These are phyloP conservation scores for Temnothorax unifasciatus DNA, from an alignment of 2,888 invertebrate genomes.

Conservation along the genomic window DNA sequence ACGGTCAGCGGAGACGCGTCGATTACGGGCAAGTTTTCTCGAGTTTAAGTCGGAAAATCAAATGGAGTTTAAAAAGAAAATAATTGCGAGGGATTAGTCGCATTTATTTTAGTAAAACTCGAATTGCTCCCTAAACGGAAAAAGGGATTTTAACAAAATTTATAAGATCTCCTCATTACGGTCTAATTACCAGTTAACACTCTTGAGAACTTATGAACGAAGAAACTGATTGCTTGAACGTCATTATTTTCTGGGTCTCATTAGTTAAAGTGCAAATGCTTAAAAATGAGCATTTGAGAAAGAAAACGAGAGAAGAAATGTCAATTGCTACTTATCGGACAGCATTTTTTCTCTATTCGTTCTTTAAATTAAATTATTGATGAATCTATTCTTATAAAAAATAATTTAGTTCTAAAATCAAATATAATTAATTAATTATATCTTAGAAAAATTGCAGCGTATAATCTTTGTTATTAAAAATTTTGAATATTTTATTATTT, in stretches of 20 bases:
- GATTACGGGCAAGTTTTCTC: constrained; percentile 47
- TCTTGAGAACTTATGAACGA: constrained; percentile 27
- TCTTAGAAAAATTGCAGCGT: neutral
- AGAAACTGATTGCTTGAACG: constrained; percentile 14
- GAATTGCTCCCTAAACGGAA: constrained; percentile 17
- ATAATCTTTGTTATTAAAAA: neutral
- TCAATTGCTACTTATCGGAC: neutral
- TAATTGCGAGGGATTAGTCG: constrained; percentile 58
- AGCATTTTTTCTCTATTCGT: neutral
- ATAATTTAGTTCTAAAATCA: neutral
- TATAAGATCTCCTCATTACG: constrained; percentile 24
- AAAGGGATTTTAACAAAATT: constrained; percentile 36
- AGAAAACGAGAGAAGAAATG: constrained; percentile 4
- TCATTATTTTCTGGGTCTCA: constrained; percentile 32
- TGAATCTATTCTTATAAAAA: constrained; percentile 21
- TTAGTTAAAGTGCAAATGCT: neutral
- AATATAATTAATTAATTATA: constrained; percentile 16
- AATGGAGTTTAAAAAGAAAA: constrained; percentile 55
- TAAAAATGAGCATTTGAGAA: constrained; percentile 13
- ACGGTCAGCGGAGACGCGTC: constrained; percentile 45
- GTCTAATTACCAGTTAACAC: constrained; percentile 42
- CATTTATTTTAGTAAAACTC: constrained; percentile 51
- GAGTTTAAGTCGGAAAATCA: constrained; percentile 57
- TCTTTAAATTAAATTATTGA: neutral
- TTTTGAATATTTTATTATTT: neutral